Base-by-base conservation (phyloP, 1,140 invertebrate species). In the Procambarus virginalis region DNA sequence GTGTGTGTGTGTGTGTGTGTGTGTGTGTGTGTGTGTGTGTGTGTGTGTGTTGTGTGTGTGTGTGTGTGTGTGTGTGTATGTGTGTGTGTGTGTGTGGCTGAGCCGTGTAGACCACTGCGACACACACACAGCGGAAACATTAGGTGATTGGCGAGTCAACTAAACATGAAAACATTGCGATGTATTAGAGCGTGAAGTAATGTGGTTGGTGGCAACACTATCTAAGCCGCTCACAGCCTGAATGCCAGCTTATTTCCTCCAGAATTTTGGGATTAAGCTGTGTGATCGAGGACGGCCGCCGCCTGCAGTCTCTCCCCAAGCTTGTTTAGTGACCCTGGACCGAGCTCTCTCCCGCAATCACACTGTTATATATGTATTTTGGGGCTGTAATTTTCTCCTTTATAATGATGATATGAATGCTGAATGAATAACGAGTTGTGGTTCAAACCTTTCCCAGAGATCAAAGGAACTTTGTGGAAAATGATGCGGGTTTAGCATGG, bases 111-210 rank as follows among this genome's bases (percentile, higher is more conserved):
- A 17, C 60, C 10, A 4, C 68, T 73, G 68, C n/a, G n/a, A 6
- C 68, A 34, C 5, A n/a, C 51, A 9, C 51, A 12, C 4, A 5
- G 68, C 34, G n/a, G 68, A 73, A 34, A 73, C 68, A 73, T 73
- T 73, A 73, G 68, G 10, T 73, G 68, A 73, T 73, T 73, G 68
- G 68, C 6, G 22, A 20, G 68, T 4, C 2, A n/a, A 8, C 22
- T 9, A 73, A n/a, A 20, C 68, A 22, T 73, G 68, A 6, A 6
- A 73, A 34, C 68, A 34, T 73, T 73, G 2, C 4, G 68, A 73
- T 73, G 68, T 73, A 73, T 73, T 73, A 73, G 68, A 73, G 68
- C 68, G 68, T 73, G 68, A 73, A 73, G n/a, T 73, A 73, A 73
- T 73, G 2, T 73, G 68, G 20, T 34, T 2, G 14, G 3, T 73